Base-by-base conservation (phyloP, 1,140 invertebrate species). In the Neelides sp. region DNA sequence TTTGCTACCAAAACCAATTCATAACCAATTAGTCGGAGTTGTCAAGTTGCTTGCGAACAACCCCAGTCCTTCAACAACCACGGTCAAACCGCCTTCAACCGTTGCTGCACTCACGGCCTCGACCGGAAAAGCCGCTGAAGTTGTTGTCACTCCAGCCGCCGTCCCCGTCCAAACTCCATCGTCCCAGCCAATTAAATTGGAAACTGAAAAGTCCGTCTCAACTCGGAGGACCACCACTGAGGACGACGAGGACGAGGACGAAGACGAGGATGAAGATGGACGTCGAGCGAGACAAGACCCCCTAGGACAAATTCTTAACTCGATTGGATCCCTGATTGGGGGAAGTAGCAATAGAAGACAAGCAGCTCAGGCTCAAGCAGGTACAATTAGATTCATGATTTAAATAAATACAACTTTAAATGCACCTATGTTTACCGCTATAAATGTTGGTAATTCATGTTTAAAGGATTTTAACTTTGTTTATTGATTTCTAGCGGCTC, bases 1-100 rank as follows among this genome's bases (percentile, higher is more conserved):
- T 22, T 35, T 58, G 10, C 37, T 58, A 17, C 56, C 56, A 4
- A 19, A 27, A 26, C 46, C 47, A 4, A 40, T 54, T 4, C 40
- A 34, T 13, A 54, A 43, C 30, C 52, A 54, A 20, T 13, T 30
- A 30, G 0, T 50, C 45, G 40, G 52, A 39, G 40, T 54, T 12
- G 52, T 54, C 5, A 49, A 48, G 23, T 36, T 54, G 4, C 45
- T 54, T 17, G 39, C 52, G 8, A 32, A 53, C 17, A n/a, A n/a
- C n/a, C n/a, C n/a, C n/a, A 36, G 45, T 3, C 42, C 4, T 34
- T 26, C 4, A 40, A 44, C 23, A 26, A 17, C n/a, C 24, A 22
- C 3, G 34, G 37, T 20, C 40, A 32, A n/a, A n/a, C n/a, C 4
- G 41, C 52, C 1, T 32, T 32, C 28, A 30, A 4, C 34, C 30